A percentile compares a stretch with the other conserved stretches of the same genome.
Evolutionary conservation across 2,113 vertebrate genomes (phyloP).

Genomic region (Lophura nycthemera): DNA sequence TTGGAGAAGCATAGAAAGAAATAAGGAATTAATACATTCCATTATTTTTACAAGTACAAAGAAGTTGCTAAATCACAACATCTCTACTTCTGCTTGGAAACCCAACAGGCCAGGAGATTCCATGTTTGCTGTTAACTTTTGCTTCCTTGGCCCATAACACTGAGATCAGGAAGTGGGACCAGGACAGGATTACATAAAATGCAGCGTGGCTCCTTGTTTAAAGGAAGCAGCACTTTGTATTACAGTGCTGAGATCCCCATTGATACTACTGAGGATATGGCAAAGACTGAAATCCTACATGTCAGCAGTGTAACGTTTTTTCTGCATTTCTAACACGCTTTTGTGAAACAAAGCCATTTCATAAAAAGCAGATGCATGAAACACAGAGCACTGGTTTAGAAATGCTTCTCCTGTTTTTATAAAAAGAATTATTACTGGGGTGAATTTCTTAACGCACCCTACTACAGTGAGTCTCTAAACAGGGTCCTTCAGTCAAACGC

Average conservation of each 20-base stretch:
- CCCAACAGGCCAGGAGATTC: not conserved
- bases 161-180: not conserved
- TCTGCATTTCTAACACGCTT: not conserved
- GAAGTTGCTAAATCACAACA: not conserved
- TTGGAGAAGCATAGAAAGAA: not conserved
- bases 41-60: not conserved
- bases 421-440: constrained; percentile 32
- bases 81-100: not conserved
- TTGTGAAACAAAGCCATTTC: not conserved
- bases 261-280: not conserved
- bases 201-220: not conserved
- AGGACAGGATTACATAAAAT: not conserved
- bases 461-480: constrained; percentile 42
- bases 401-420: not conserved
- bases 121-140: not conserved
- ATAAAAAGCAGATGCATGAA: not conserved
- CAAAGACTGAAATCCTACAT: not conserved
- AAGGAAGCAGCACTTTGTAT: not conserved
- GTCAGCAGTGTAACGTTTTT: not conserved
- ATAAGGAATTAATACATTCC: not conserved
- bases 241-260: not conserved
- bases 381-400: not conserved
- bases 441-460: not conserved
- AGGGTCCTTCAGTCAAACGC: constrained; percentile 46
- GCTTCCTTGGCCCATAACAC: not conserved